Evolutionary conservation across 1,140 invertebrate species (phyloP).

Genomic region (Octopus sinensis): DNA sequence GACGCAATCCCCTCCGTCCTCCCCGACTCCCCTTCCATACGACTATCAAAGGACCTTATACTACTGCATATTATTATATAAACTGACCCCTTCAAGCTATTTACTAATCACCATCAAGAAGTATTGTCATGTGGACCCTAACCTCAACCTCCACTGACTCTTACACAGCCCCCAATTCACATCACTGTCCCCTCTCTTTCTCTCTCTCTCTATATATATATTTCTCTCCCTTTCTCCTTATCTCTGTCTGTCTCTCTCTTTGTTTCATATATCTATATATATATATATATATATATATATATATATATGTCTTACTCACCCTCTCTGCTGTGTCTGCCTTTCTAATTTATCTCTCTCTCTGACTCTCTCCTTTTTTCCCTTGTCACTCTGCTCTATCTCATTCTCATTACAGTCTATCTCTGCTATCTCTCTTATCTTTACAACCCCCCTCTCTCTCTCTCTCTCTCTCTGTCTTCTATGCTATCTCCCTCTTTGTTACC

Average conservation of each 20-base stretch:
- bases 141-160: no score
- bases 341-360: background rate
- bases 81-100: no score
- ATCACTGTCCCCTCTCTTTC: background rate
- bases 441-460: background rate
- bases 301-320: background rate
- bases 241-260: background rate
- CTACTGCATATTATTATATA: no score
- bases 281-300: constrained; percentile 5
- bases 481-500: background rate
- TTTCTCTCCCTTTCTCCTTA: background rate
- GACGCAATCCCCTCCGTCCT: no score
- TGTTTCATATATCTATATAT: background rate
- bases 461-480: background rate
- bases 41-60: no score
- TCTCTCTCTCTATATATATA: background rate
- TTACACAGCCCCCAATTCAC: no score
- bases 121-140: no score
- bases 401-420: background rate
- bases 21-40: no score
- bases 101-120: no score
- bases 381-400: background rate
- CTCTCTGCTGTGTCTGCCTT: background rate
- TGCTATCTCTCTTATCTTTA: background rate
- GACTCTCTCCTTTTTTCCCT: background rate